These are phyloP conservation scores for Esox niger DNA, from an alignment of 2,113 vertebrate species.

Conservation along the genomic window DNA sequence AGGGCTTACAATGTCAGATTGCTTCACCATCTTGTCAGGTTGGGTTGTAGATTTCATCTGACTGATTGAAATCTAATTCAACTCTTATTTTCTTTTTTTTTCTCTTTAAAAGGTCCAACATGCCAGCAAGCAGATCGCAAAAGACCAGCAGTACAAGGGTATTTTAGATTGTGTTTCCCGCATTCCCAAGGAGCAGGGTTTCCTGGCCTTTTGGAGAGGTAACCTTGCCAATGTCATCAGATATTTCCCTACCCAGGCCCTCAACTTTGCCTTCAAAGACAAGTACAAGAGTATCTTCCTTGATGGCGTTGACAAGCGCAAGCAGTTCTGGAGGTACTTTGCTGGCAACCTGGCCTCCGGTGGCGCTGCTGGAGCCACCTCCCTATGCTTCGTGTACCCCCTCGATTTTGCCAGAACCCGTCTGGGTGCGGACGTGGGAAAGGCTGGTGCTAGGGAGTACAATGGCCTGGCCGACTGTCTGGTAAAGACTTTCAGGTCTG, in stretches of 20 bases:
- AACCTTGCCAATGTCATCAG: constrained; percentile 90
- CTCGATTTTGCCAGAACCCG: constrained; percentile 87
- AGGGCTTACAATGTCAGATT: too few species aligned
- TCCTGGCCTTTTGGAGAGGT: constrained; percentile 88
- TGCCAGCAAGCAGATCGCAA: constrained; percentile 86
- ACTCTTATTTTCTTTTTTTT: neutral
- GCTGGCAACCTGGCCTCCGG: constrained; percentile 86
- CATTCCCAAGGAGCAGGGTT: constrained; percentile 85
- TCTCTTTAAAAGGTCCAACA: constrained; percentile 79
- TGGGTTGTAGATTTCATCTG: too few species aligned
- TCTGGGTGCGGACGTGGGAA: constrained; percentile 84
- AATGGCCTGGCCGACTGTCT: constrained; percentile 81
- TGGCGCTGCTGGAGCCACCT: constrained; percentile 83
- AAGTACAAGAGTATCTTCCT: constrained; percentile 91
- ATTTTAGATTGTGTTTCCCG: constrained; percentile 85
- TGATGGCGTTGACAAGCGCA: constrained; percentile 81
- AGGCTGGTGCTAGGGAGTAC: constrained; percentile 80
- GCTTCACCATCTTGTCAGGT: too few species aligned
- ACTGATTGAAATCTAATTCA: neutral
- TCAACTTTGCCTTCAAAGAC: constrained; percentile 92
- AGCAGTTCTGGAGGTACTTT: constrained; percentile 89
- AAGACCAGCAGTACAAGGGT: constrained; percentile 85
- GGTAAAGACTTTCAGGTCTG: constrained; percentile 78
- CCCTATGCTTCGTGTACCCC: constrained; percentile 86
- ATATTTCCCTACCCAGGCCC: constrained; percentile 89